Evolutionary conservation across 2,888 invertebrate genomes (phyloP).

Genomic region (Habrosyne pyritoides): DNA sequence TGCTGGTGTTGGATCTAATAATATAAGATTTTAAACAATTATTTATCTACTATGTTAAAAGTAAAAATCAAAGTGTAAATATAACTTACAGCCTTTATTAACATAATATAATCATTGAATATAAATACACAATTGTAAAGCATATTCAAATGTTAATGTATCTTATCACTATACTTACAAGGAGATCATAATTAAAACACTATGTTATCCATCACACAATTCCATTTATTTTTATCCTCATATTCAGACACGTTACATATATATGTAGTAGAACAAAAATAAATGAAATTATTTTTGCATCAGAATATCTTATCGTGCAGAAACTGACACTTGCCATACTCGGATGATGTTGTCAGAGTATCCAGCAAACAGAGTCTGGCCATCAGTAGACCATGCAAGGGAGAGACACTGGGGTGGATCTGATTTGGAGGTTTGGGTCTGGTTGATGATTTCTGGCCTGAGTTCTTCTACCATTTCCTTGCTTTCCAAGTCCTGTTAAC

Average conservation of each 20-base stretch:
- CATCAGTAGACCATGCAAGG: slow-evolving; percentile 99
- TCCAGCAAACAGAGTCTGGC: slow-evolving; percentile 99
- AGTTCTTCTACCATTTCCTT: slow-evolving; percentile 99
- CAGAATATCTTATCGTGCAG: slow-evolving; percentile 86
- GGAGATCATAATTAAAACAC: slow-evolving; percentile 76
- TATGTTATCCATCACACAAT: slow-evolving; percentile 54
- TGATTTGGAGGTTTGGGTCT: slow-evolving; percentile 89
- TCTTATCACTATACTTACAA: slow-evolving; percentile 39
- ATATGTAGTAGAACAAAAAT: slow-evolving; percentile 68
- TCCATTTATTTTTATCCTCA: slow-evolving; percentile 81
- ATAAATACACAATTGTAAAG: slow-evolving; percentile 43
- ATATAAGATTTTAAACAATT: not conserved
- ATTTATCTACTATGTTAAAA: slow-evolving; percentile 20
- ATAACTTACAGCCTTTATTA: slow-evolving; percentile 56
- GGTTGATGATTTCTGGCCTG: slow-evolving; percentile 95
- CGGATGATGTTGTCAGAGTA: slow-evolving; percentile 99
- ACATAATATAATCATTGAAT: slow-evolving; percentile 57
- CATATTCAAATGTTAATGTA: slow-evolving; percentile 24
- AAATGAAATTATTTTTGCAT: slow-evolving; percentile 69
- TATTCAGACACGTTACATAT: slow-evolving; percentile 28
- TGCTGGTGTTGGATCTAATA: not conserved
- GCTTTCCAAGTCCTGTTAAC: slow-evolving; percentile 95
- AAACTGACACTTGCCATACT: slow-evolving; percentile 98
- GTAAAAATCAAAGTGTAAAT: slow-evolving; percentile 35
- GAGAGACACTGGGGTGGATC: slow-evolving; percentile 98